These are phyloP conservation scores for Pseudocheirus occidentalis DNA, from an alignment of 2,797 vertebrate species.

Conservation along the genomic window DNA sequence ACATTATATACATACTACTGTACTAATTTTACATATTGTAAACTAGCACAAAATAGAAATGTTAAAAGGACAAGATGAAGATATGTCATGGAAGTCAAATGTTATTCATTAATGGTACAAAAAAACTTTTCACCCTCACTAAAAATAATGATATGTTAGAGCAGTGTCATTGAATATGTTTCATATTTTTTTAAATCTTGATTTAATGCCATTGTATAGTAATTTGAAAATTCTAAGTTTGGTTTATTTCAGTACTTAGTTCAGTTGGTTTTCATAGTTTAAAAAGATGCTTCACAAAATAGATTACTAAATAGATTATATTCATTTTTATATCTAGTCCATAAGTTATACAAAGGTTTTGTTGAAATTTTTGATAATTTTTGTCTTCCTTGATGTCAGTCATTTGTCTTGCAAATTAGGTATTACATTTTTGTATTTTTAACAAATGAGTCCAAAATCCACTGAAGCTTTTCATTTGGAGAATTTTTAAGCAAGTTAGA, in stretches of 20 bases:
- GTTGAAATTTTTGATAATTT: neutral
- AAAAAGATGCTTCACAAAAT: neutral
- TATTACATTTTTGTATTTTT: neutral
- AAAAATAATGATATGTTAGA: neutral
- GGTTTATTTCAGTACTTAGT: neutral
- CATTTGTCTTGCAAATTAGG: neutral
- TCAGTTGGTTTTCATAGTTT: neutral
- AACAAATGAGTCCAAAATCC: neutral
- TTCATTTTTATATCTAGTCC: too few species aligned
- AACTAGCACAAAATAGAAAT: neutral
- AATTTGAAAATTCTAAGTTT: neutral
- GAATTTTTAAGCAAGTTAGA: neutral
- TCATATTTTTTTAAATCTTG: neutral
- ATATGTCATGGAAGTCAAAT: neutral
- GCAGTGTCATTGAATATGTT: neutral
- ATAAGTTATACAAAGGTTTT: too few species aligned
- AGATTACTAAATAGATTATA: neutral
- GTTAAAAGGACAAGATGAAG: neutral
- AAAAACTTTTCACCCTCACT: neutral
- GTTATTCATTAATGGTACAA: neutral
- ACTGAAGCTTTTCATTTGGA: neutral
- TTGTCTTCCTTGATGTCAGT: neutral
- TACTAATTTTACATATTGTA: neutral
- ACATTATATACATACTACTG: neutral
- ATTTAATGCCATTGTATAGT: neutral